These are phyloP conservation scores for Hippoglossus hippoglossus DNA, from an alignment of 2,797 vertebrate genomes.

Conservation along the genomic window DNA sequence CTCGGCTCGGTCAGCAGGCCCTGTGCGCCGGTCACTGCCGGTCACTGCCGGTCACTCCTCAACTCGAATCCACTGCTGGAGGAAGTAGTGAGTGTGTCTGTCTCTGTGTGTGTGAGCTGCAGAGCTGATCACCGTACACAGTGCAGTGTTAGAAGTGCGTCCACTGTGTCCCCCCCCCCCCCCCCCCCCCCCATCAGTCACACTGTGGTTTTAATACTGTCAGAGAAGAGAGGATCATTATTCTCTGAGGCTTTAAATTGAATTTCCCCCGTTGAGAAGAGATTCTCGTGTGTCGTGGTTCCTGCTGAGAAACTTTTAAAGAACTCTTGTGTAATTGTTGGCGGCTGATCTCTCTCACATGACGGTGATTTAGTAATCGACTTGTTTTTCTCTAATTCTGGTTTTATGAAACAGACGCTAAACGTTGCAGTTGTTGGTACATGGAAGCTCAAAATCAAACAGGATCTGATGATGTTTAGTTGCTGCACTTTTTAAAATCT, in stretches of 20 bases:
- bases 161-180: slow-evolving; percentile 10
- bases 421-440: no score
- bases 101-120: slow-evolving; percentile 14
- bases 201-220: background rate
- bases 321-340: no score
- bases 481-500: no score
- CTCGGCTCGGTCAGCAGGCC: background rate
- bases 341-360: background rate
- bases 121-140: slow-evolving; percentile 69
- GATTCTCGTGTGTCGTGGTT: no score
- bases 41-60: slow-evolving; percentile 1
- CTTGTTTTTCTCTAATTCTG: background rate
- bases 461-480: no score
- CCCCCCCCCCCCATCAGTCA: slow-evolving; percentile 19
- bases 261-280: no score
- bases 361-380: background rate
- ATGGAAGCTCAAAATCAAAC: no score
- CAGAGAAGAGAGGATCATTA: no score
- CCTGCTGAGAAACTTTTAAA: no score
- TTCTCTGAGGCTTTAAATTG: no score
- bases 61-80: no score
- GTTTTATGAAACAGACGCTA: background rate
- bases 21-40: slow-evolving; percentile 13
- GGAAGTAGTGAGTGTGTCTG: background rate
- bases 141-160: background rate